phyloP scores from a whole-genome alignment of 2,888 invertebrate genomes.

The Scaptomyza reducta region DNA sequence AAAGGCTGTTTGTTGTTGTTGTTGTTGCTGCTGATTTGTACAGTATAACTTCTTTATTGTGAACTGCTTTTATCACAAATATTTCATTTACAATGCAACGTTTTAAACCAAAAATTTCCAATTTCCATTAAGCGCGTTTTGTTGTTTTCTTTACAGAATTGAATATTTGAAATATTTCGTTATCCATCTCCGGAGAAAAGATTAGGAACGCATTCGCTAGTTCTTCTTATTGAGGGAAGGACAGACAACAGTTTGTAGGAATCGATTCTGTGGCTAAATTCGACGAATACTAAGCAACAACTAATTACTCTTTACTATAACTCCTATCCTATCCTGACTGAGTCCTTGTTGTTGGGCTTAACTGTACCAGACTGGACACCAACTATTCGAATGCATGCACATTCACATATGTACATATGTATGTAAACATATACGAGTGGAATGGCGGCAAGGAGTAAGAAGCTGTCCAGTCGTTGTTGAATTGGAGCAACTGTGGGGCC shows the following conservation, averaged over 20 bases:
- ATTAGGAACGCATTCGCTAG: no score
- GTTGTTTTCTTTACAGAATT: no score
- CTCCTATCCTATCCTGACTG: background rate
- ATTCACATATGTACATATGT: background rate
- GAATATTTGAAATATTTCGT: no score
- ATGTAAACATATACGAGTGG: constrained; percentile 1
- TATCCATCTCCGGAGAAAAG: no score
- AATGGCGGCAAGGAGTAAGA: constrained; percentile 18
- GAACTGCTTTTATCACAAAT: background rate
- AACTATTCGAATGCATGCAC: background rate
- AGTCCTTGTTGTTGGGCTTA: constrained; percentile 4
- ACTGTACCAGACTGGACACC: constrained; percentile 23
- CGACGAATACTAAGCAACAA: no score
- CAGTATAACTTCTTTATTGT: constrained; percentile 7
- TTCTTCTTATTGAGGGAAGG: no score
- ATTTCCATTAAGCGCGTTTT: no score
- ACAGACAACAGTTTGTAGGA: no score
- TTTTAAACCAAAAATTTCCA: no score
- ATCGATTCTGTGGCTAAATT: no score
- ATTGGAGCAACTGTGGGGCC: constrained; percentile 50
- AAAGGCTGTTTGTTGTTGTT: background rate
- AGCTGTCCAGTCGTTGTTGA: constrained; percentile 24
- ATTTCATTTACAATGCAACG: no score
- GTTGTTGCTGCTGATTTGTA: background rate
- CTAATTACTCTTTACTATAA: no score